These are phyloP conservation scores for Phylloscopus trochiloides DNA, from an alignment of 2,113 vertebrate genomes.

Conservation along the genomic window DNA sequence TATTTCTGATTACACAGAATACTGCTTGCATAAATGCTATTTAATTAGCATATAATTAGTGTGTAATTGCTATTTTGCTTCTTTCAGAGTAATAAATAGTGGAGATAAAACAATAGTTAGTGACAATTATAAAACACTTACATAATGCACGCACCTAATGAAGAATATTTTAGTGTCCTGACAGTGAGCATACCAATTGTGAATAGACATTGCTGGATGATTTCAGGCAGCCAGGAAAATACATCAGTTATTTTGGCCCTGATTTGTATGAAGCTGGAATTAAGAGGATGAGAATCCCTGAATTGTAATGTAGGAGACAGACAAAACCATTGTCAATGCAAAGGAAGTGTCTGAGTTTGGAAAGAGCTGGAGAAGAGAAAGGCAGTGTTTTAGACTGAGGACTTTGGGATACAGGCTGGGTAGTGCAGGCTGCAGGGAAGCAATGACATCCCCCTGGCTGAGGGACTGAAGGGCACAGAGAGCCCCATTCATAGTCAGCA, in stretches of 20 bases:
- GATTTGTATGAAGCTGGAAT: not conserved
- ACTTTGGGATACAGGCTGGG: not conserved
- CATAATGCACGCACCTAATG: not conserved
- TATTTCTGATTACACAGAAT: not conserved
- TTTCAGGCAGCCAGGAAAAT: not conserved
- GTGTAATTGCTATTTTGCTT: conserved; percentile 13
- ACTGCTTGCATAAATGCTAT: not conserved
- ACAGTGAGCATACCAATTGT: not conserved
- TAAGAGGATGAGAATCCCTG: not conserved
- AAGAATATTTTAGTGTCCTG: not conserved
- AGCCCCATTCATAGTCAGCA: not conserved
- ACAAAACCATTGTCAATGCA: not conserved
- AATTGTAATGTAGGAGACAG: not conserved
- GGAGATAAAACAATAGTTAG: conserved; percentile 11
- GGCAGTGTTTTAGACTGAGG: not conserved
- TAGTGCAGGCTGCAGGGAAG: not conserved
- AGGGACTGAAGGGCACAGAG: not conserved
- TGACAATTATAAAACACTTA: conserved; percentile 2
- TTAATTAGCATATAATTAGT: conserved; percentile 11
- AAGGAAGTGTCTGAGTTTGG: not conserved
- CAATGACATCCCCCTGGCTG: not conserved
- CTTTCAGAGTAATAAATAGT: conserved; percentile 10
- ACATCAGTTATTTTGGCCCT: not conserved
- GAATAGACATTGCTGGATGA: not conserved
- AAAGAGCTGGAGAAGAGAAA: not conserved